Percentiles rank a stretch among this genome's conserved stretches.
Evolutionary conservation across 1,140 invertebrate genomes (phyloP).

Genomic region (Metopolophium dirhodum): DNA sequence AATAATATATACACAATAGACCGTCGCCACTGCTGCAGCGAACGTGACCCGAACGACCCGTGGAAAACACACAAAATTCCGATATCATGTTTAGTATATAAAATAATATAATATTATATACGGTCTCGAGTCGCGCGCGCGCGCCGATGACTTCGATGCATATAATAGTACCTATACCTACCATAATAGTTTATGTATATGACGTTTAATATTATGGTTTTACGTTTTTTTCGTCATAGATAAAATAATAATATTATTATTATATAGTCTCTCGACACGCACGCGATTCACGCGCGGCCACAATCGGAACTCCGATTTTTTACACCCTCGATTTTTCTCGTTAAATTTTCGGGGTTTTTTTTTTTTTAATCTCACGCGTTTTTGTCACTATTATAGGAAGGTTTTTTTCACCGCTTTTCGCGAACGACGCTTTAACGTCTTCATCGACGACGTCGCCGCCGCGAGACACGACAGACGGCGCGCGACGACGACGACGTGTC

Average conservation of each 20-base stretch:
- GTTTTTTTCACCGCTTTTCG: background rate
- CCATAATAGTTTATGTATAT: background rate
- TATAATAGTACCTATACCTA: background rate
- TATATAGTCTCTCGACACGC: conserved; percentile 19
- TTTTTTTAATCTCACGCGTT: background rate
- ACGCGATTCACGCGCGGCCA: conserved; percentile 11
- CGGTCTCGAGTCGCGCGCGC: background rate
- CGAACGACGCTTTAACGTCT: conserved; percentile 15
- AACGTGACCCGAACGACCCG: conserved; percentile 48
- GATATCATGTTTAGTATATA: background rate
- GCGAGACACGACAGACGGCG: background rate
- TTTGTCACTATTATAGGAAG: background rate
- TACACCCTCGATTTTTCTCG: conserved; percentile 9
- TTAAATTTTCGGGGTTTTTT: background rate
- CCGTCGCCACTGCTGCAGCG: background rate
- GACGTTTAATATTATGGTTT: background rate
- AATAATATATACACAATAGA: conserved; percentile 10
- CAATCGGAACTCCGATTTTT: conserved; percentile 21
- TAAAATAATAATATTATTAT: background rate
- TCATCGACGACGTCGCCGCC: background rate
- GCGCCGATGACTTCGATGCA: background rate
- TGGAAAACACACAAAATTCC: conserved; percentile 46
- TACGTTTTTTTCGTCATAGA: background rate
- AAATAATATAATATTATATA: background rate
- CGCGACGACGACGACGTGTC: conserved; percentile 7